Conservation (phyloP, 2,113 vertebrate genomes). For the Gopherus evgoodei region DNA sequence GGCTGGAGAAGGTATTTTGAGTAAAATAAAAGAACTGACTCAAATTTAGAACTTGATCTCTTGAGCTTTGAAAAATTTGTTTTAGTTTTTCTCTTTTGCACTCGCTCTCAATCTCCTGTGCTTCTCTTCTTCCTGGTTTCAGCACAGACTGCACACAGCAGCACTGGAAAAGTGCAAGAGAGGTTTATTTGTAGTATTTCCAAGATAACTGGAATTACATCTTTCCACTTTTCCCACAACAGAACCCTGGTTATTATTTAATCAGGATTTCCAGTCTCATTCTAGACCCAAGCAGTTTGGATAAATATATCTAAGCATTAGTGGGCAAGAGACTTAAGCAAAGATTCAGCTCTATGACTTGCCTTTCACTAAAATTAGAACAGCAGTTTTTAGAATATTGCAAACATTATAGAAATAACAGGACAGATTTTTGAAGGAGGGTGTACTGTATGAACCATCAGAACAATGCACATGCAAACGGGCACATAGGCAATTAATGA, state of each 20-base stretch:
- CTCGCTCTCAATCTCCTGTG: not conserved
- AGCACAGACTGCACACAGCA: not conserved
- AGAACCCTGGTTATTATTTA: not conserved
- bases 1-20: not conserved
- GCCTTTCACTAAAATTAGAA: not conserved
- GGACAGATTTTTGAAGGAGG: not conserved
- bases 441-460: not conserved
- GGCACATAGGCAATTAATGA: not conserved
- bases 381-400: not conserved
- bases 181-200: not conserved
- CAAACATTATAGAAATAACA: not conserved
- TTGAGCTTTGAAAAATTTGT: not conserved
- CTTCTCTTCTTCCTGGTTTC: not conserved
- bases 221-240: not conserved
- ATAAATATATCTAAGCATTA: not conserved
- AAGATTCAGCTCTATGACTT: not conserved
- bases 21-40: not conserved
- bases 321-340: not conserved
- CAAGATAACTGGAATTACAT: not conserved
- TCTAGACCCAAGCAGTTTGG: not conserved
- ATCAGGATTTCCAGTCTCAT: not conserved
- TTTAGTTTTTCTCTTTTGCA: not conserved
- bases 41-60: not conserved
- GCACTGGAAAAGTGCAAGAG: not conserved
- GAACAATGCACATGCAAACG: not conserved